Evolutionary conservation across 2,113 vertebrate genomes (phyloP), one percentile per base, ranked within the genome.

Genomic region (Mobula birostris): DNA sequence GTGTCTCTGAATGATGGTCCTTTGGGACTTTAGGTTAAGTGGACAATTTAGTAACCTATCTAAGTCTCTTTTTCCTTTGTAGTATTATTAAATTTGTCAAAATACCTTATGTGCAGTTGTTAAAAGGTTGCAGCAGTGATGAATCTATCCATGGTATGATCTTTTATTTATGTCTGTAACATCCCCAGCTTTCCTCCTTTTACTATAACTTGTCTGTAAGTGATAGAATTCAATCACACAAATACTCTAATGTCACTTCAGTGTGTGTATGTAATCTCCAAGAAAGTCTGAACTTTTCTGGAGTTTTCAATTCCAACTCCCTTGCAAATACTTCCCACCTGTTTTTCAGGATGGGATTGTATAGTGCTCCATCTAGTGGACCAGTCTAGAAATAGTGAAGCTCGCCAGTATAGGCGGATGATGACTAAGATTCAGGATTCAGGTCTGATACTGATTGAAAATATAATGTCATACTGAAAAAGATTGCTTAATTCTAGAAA

Each of bases 331-430:
- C 56, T 27, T 87, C 12, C 27, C 27, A 90, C 27, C 61, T 90
- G 27, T 66, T 90, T 14, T n/a, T 1, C 5, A 32, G 29, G 58
- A 0, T 17, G 1, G n/a, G n/a, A 15, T 15, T 90, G 85, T 68
- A 32, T 7, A 32, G 61, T 90, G 85, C 85, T 66, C 85, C 61
- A 90, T 90, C 85, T 90, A 90, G 29, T 90, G 85, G 85, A 17
- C 61, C 85, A 66, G 29, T 5, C 29, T 66, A 19, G n/a, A 66
- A 90, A 12, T 9, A n/a, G 58, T 87, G 83, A 87, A 87, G 17
- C 27, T 66, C 58, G 66, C 17, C 8, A 24, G 61, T 61, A n/a
- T 12, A n/a, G 85, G 29, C 11, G 63, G 58, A 17, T 19, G 61
- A 88, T 14, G 29, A n/a, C 29, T 27, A 90, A 32, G 7, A 11